Conservation (phyloP, 1,140 invertebrate genomes). For the Alviniconcha marisindica region DNA sequence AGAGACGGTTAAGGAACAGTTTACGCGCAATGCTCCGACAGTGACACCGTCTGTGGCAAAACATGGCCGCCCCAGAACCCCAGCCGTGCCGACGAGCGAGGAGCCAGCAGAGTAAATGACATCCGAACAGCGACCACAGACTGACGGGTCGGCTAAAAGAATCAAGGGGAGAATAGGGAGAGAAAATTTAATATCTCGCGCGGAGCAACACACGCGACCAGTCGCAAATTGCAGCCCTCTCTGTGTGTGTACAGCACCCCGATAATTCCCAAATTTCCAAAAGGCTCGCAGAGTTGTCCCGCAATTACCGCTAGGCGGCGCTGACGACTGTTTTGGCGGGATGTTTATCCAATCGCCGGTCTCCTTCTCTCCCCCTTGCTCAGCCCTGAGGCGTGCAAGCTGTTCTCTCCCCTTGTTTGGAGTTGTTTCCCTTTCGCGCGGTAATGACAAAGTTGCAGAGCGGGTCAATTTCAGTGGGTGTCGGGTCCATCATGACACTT, state of each 20-base stretch:
- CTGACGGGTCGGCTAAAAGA: background rate
- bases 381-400: constrained; percentile 23
- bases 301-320: constrained; percentile 16
- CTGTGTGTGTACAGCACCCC: background rate
- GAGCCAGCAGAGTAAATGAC: background rate
- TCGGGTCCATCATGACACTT: background rate
- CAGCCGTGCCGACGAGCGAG: background rate
- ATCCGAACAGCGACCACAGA: background rate
- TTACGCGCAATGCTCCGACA: no score
- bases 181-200: constrained; percentile 30
- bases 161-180: constrained; percentile 16
- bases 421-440: background rate
- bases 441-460: background rate
- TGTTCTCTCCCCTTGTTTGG: constrained; percentile 23
- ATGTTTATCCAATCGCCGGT: constrained; percentile 33
- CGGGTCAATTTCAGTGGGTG: constrained; percentile 24
- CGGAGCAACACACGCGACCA: background rate
- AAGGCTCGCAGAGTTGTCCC: constrained; percentile 26
- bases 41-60: no score
- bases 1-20: no score
- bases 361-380: background rate
- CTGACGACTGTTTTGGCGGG: constrained; percentile 26
- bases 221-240: constrained; percentile 29
- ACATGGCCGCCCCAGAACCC: background rate
- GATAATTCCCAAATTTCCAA: constrained; percentile 13